These are phyloP conservation scores for Echinarachnius parma DNA, from an alignment of 53 echinoderm and acorn worm genomes.

Conservation along the genomic window DNA sequence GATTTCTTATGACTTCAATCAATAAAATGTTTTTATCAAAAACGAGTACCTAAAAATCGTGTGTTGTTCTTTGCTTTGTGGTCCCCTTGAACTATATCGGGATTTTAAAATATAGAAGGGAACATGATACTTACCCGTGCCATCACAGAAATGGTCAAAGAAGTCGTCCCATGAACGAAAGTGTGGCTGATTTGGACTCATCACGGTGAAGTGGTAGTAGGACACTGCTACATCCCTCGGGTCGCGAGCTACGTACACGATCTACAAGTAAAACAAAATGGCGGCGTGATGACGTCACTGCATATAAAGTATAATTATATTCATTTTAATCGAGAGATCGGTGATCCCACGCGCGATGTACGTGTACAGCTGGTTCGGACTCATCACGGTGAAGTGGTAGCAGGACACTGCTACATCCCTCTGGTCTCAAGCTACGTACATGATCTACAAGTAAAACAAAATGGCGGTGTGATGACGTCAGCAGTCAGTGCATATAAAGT, in stretches of 20 bases:
- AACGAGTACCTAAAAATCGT: neutral
- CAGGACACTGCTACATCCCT: neutral
- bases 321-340: too few relatives aligned
- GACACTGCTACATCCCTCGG: slow-evolving; percentile 1
- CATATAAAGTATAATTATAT: too few relatives aligned
- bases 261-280: too few relatives aligned
- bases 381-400: neutral
- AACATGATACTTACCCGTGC: neutral
- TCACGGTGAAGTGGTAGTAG: neutral
- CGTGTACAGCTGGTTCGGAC: neutral
- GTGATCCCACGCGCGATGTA: too few relatives aligned
- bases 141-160: neutral
- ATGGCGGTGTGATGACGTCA: too few relatives aligned
- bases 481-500: too few relatives aligned
- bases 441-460: too few relatives aligned
- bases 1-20: too few relatives aligned
- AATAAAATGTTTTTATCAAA: too few relatives aligned
- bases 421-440: neutral
- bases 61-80: too few relatives aligned
- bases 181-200: neutral
- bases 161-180: neutral
- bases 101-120: too few relatives aligned
- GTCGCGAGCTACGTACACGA: neutral
- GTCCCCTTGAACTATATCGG: neutral
- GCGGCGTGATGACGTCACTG: too few relatives aligned